Percentiles rank a stretch among this genome's conserved stretches.
These are phyloP conservation scores for Poicephalus gulielmi DNA, from an alignment of 2,113 vertebrate species.

Conservation along the genomic window DNA sequence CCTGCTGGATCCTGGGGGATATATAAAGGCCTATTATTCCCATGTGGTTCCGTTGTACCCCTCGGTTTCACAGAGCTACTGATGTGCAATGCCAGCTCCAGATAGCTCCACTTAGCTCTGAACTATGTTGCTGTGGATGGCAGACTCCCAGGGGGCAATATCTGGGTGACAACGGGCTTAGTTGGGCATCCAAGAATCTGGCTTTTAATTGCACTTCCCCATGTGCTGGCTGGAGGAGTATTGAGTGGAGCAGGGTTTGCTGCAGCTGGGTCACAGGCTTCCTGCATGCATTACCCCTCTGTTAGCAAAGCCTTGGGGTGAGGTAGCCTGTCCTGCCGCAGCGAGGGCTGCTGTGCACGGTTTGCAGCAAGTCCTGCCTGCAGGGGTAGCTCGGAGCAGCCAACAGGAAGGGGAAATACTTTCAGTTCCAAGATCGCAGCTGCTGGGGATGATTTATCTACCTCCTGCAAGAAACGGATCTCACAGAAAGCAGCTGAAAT, in stretches of 20 bases:
- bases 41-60: neutral
- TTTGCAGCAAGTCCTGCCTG: slow-evolving; percentile 5
- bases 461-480: slow-evolving; percentile 14
- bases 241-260: neutral
- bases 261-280: neutral
- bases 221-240: neutral
- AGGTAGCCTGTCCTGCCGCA: neutral
- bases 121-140: neutral
- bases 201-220: neutral
- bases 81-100: neutral
- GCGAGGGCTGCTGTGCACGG: neutral
- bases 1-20: neutral
- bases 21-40: neutral
- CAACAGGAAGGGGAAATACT: slow-evolving; percentile 60
- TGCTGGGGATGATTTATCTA: slow-evolving; percentile 29
- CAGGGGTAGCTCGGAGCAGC: neutral
- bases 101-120: neutral
- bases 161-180: neutral
- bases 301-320: rapidly evolving
- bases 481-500: slow-evolving; percentile 31
- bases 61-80: neutral
- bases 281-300: neutral
- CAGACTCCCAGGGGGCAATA: neutral
- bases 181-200: neutral
- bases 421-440: slow-evolving; percentile 24